A percentile compares a stretch with the other conserved stretches of the same genome.
Conservation (phyloP, 2,888 invertebrate species). For the Odontocerum albicorne region DNA sequence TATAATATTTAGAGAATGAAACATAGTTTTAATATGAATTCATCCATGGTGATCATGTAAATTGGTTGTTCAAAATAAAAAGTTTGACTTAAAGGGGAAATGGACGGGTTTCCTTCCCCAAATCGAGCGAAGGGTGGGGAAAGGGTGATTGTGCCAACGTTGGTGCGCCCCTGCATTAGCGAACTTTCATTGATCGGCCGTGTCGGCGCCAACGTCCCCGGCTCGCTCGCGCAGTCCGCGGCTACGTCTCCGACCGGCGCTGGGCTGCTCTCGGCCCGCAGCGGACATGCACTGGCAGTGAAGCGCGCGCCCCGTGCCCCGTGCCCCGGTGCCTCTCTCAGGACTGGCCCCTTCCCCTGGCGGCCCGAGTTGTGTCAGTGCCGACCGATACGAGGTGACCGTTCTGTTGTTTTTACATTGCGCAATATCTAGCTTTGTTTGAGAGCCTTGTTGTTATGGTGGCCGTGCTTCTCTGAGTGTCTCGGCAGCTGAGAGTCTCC, state of each 20-base stretch:
- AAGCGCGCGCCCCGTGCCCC: too few species aligned
- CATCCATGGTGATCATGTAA: too few species aligned
- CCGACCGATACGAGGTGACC: neutral
- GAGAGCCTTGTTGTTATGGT: constrained; percentile 14
- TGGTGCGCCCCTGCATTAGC: constrained; percentile 39
- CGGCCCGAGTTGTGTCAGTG: neutral
- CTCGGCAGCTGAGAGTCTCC: neutral
- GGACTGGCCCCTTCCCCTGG: neutral
- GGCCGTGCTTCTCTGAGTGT: neutral
- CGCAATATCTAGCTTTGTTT: constrained; percentile 1
- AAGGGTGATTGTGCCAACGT: too few species aligned
- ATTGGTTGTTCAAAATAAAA: too few species aligned
- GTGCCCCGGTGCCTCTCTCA: neutral
- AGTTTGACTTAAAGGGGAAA: too few species aligned
- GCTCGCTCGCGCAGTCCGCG: constrained; percentile 29
- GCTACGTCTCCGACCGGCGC: neutral
- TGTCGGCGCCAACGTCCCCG: constrained; percentile 42
- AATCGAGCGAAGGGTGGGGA: too few species aligned
- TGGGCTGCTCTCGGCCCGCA: neutral
- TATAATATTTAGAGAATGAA: too few species aligned
- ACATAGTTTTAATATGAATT: too few species aligned
- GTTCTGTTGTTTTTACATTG: neutral
- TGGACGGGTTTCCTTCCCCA: too few species aligned
- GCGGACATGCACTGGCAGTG: neutral
- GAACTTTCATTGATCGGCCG: constrained; percentile 44